Evolutionary conservation across 2,113 vertebrate genomes (phyloP).

Genomic region (Trematomus loennbergii): DNA sequence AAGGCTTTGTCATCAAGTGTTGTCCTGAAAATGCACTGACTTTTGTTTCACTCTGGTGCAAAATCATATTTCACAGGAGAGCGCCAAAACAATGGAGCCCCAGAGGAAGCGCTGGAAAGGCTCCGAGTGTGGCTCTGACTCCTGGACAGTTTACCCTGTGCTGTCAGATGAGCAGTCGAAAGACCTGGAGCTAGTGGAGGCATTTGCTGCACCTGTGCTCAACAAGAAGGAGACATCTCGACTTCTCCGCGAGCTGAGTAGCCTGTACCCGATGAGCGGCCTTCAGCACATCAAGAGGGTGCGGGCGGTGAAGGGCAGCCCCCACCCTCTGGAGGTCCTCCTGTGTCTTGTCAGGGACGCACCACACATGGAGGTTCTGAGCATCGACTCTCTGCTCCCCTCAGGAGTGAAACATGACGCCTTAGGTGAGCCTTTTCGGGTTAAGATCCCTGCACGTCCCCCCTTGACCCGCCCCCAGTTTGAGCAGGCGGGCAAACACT

Average conservation of each 20-base stretch:
- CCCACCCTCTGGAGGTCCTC: conserved; percentile 85
- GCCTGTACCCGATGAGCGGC: conserved; percentile 76
- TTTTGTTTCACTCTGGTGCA: conserved; percentile 29
- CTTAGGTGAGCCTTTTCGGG: conserved; percentile 87
- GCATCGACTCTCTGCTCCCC: conserved; percentile 76
- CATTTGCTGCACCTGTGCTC: conserved; percentile 86
- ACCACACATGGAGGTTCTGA: background rate
- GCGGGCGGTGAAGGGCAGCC: conserved; percentile 67
- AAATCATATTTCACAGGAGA: conserved; percentile 59
- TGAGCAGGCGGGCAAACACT: conserved; percentile 84
- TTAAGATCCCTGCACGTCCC: conserved; percentile 81
- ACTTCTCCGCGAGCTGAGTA: conserved; percentile 82
- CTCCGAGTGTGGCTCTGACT: background rate
- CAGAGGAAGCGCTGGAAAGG: conserved; percentile 78
- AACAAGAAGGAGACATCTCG: conserved; percentile 87
- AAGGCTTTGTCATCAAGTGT: conserved; percentile 3
- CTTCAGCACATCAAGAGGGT: conserved; percentile 90
- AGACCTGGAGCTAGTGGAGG: conserved; percentile 78
- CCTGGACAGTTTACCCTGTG: conserved; percentile 85
- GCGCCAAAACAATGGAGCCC: conserved; percentile 78
- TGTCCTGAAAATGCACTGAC: conserved; percentile 20
- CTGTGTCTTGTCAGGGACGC: conserved; percentile 81
- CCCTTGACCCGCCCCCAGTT: conserved; percentile 89
- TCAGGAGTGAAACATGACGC: conserved; percentile 59
- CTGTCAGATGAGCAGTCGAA: conserved; percentile 86